phyloP scores from a whole-genome alignment of 2,797 vertebrate species.

The Prunella strophiata region DNA sequence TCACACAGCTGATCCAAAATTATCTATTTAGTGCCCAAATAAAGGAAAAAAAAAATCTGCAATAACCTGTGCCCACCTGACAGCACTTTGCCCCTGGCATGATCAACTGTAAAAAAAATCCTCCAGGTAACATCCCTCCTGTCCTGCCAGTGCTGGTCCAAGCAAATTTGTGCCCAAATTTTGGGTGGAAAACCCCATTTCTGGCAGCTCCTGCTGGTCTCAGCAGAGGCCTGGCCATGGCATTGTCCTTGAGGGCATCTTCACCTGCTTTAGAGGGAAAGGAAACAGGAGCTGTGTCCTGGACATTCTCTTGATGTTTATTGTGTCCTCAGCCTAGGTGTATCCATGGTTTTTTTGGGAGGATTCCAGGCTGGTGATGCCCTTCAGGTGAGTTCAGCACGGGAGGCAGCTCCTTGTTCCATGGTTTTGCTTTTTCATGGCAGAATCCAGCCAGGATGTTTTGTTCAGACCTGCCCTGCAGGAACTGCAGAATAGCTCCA shows the following conservation, averaged over 20 bases:
- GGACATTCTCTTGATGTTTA: background rate
- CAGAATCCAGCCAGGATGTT: background rate
- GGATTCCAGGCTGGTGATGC: background rate
- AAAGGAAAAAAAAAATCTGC: background rate
- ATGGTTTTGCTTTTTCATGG: rapidly evolving
- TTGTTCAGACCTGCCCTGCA: background rate
- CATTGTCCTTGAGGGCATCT: background rate
- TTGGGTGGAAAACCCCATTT: background rate
- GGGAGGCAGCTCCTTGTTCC: background rate
- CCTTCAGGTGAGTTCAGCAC: rapidly evolving
- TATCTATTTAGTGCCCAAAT: background rate
- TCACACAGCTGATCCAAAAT: background rate
- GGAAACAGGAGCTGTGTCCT: background rate
- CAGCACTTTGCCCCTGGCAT: background rate
- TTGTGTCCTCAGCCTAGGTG: background rate
- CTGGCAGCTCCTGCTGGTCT: background rate
- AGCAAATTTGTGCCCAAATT: background rate
- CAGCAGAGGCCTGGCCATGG: background rate
- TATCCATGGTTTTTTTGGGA: rapidly evolving
- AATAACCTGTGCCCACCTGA: background rate
- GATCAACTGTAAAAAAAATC: background rate
- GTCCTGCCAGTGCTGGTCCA: background rate
- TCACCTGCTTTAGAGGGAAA: background rate
- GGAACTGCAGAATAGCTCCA: background rate
- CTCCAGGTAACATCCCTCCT: background rate